Percentiles rank a stretch among this genome's conserved stretches.
Conservation (phyloP, 2,113 vertebrate genomes). For the Pseudopodoces humilis region DNA sequence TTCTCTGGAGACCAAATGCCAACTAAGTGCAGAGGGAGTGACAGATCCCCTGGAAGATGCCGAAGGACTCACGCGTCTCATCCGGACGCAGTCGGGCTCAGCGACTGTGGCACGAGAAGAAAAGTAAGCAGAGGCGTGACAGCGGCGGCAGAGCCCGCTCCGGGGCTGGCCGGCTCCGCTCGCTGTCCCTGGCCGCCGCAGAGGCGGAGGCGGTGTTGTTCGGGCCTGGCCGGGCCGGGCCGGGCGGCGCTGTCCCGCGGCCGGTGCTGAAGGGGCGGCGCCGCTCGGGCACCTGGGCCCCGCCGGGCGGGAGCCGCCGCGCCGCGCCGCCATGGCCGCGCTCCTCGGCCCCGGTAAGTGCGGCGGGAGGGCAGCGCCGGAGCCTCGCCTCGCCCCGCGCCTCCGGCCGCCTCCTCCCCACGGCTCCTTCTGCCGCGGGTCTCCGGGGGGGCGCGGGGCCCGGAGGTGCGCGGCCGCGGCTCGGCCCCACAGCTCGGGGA, state of each 20-base stretch:
- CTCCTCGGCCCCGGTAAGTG: slow-evolving; percentile 66
- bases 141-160: accelerated
- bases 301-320: neutral
- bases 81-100: accelerated
- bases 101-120: accelerated
- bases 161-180: accelerated
- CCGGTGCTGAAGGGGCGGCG: neutral
- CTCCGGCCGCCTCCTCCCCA: too few relatives aligned
- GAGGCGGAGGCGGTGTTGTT: neutral
- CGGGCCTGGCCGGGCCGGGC: neutral
- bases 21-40: neutral
- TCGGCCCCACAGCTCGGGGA: neutral
- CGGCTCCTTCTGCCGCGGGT: neutral
- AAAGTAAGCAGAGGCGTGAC: accelerated
- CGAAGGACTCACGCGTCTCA: accelerated
- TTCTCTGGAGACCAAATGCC: neutral
- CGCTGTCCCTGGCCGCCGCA: accelerated
- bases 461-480: neutral
- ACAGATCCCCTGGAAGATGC: accelerated
- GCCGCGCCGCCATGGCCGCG: slow-evolving; percentile 17
- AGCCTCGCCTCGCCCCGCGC: neutral
- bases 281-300: neutral
- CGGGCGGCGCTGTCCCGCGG: neutral
- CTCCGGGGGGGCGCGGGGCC: neutral
- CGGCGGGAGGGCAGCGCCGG: neutral